phyloP scores from a whole-genome alignment of 1,140 invertebrate species.

The Panagrolaimus sp. region DNA sequence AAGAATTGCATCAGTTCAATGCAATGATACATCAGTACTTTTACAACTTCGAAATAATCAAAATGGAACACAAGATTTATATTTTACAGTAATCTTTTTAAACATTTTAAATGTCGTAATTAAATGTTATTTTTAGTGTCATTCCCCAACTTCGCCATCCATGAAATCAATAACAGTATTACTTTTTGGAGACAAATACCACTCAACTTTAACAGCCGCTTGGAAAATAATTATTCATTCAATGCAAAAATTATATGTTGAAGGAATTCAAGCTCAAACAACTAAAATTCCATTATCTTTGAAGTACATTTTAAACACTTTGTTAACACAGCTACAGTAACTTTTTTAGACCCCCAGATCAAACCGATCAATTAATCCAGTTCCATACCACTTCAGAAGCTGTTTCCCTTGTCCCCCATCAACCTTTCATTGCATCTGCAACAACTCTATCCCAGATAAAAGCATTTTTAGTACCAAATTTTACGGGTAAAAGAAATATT shows the following conservation, averaged over 20 bases:
- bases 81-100: neutral
- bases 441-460: neutral
- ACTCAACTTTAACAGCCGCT: neutral
- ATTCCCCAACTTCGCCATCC: neutral
- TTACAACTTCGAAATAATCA: neutral
- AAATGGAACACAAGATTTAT: neutral
- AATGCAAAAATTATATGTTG: neutral
- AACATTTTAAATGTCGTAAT: neutral
- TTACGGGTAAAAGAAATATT: neutral
- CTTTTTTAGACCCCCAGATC: neutral
- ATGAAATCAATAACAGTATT: neutral
- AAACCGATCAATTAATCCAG: neutral
- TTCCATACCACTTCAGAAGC: slow-evolving; percentile 4
- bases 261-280: slow-evolving; percentile 1
- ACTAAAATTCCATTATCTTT: neutral
- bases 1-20: neutral
- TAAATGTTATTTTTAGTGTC: neutral
- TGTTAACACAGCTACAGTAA: neutral
- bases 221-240: neutral
- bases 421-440: slow-evolving; percentile 1
- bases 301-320: neutral
- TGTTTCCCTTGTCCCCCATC: neutral
- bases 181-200: neutral
- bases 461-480: neutral
- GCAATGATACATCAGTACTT: neutral